Evolutionary conservation across 2,113 vertebrate species (phyloP).

Genomic region (Tachycineta bicolor): DNA sequence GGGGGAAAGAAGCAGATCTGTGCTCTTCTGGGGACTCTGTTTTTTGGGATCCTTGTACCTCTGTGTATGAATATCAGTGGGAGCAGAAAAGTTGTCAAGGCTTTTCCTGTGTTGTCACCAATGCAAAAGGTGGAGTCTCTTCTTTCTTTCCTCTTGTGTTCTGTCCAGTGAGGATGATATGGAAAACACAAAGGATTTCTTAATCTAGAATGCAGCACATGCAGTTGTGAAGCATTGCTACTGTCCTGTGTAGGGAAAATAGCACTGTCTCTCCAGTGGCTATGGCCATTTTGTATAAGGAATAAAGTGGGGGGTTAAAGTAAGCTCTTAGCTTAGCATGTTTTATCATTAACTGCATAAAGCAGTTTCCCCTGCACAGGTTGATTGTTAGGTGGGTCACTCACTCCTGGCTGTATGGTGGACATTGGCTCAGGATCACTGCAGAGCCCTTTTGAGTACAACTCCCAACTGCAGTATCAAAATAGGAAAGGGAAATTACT

Average conservation of each 20-base stretch:
- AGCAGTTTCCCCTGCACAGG: neutral
- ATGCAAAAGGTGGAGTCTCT: neutral
- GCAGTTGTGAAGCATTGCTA: neutral
- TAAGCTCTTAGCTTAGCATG: neutral
- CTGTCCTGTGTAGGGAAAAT: neutral
- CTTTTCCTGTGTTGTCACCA: neutral
- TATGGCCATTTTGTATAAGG: neutral
- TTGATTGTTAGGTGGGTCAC: neutral
- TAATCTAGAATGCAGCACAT: neutral
- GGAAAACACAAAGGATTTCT: fast-evolving
- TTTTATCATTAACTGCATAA: neutral
- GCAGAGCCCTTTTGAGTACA: neutral
- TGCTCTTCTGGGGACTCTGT: neutral
- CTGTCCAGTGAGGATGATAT: no score
- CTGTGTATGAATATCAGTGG: fast-evolving
- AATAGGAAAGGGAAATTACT: neutral
- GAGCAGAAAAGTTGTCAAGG: neutral
- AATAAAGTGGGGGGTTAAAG: neutral
- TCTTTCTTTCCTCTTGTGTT: neutral
- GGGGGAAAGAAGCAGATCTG: neutral
- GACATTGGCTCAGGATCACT: fast-evolving
- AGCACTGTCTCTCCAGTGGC: neutral
- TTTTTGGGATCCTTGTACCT: neutral
- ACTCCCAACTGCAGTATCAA: neutral
- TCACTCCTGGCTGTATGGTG: neutral